These are phyloP conservation scores for Sylvilagus bachmani DNA, from an alignment of 2,113 vertebrate species.

Conservation along the genomic window DNA sequence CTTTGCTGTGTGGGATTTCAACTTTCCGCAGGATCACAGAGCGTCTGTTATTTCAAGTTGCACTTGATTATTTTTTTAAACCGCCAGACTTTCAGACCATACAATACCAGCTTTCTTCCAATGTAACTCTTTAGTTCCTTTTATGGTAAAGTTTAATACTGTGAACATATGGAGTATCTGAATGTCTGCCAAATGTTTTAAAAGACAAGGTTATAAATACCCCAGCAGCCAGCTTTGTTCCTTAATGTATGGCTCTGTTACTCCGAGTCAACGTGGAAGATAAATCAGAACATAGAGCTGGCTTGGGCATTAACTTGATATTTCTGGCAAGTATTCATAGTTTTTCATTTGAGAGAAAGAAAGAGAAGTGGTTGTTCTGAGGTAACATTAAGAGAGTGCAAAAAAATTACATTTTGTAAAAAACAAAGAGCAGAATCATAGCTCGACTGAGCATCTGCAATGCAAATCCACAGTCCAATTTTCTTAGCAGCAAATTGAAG, in stretches of 20 bases:
- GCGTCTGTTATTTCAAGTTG: constrained; percentile 84
- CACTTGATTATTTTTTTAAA: constrained; percentile 86
- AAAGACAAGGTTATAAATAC: constrained; percentile 91
- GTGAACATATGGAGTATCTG: constrained; percentile 90
- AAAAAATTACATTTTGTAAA: background rate
- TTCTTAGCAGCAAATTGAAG: constrained; percentile 32
- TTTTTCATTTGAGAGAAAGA: constrained; percentile 42
- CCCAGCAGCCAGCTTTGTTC: constrained; percentile 72
- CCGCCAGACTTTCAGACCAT: constrained; percentile 87
- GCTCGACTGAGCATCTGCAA: constrained; percentile 56
- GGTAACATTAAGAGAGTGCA: constrained; percentile 63
- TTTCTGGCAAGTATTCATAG: constrained; percentile 68
- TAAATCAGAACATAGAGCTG: constrained; percentile 84
- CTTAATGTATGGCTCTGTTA: constrained; percentile 86
- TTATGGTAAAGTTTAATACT: constrained; percentile 90
- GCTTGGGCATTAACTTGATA: constrained; percentile 79
- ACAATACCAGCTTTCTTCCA: constrained; percentile 88
- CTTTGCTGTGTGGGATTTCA: constrained; percentile 85
- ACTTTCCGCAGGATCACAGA: constrained; percentile 83
- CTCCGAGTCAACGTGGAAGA: constrained; percentile 83
- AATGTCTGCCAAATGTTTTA: constrained; percentile 89
- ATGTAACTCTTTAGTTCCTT: constrained; percentile 86
- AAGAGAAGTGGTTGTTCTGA: constrained; percentile 59
- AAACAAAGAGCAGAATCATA: background rate
- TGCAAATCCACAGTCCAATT: constrained; percentile 57